Evolutionary conservation across 2,113 vertebrate genomes (phyloP), one percentile per base, ranked within the genome.

Genomic region (Otolemur garnettii): DNA sequence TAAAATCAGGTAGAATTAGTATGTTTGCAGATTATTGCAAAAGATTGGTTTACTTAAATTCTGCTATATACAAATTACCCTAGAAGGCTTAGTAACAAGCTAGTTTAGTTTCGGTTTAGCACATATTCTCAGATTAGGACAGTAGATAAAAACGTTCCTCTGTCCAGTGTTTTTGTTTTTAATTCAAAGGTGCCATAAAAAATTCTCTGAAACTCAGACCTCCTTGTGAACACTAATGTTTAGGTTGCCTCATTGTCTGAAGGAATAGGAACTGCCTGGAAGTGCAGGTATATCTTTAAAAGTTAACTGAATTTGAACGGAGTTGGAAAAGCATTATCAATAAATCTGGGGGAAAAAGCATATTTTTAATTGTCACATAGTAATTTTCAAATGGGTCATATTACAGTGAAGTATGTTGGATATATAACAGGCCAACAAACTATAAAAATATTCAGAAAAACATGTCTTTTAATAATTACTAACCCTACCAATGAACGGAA

Each of bases 1-100:
- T 79, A 28, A 87, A 95, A 87, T 93, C 14, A 85, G 19, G 92
- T 71, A 94, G 85, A 94, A 95, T 94, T 60, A 93, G 55, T 69
- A 42, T n/a, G 7, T 90, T 50, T 83, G 14, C 7, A 14, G 4
- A 87, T 88, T 87, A 84, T 88, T 69, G 66, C 10, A 90, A 74
- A 92, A 71, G 38, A 64, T 78, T 66, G 17, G 17, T 68, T 87
- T 82, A 75, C n/a, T 94, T 80, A 87, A 93, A 95, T 69, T 87
- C 57, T 81, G 2, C 13, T 26, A 18, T 66, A 17, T 45, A 33
- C n/a, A 85, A 17, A 91, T 78, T 81, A 15, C 4, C 6, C 22
- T 66, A 14, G 28, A 93, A 71, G 60, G 17, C 13, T 72, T 93
- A 85, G 17, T 64, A 66, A 28, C 22, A 45, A 72, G 8, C 1